Conservation (phyloP, 2,888 invertebrate genomes). For the Chrysolina americana region DNA sequence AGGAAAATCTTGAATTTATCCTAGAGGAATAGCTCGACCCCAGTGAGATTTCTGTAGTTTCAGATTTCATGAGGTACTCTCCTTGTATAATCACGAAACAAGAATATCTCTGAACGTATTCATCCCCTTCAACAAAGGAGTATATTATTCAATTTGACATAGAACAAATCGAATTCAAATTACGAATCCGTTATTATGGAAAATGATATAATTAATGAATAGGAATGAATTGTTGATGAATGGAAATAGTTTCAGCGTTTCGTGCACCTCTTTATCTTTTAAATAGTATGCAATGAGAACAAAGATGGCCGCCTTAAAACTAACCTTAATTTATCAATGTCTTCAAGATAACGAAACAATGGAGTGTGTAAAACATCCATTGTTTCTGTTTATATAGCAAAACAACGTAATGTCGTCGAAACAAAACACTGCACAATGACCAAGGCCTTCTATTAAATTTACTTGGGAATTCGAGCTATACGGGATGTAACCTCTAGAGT, state of each 20-base stretch:
- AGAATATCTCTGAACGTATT: constrained; percentile 1
- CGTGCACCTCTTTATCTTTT: constrained; percentile 60
- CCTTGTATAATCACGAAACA: constrained; percentile 8
- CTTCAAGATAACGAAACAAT: constrained; percentile 71
- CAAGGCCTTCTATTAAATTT: constrained; percentile 67
- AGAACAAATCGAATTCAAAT: constrained; percentile 38
- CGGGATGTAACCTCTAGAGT: constrained; percentile 59
- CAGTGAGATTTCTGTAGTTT: not conserved
- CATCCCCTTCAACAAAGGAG: constrained; percentile 12
- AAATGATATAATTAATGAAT: constrained; percentile 52
- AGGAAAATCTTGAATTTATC: too few relatives aligned
- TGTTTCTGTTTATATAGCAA: constrained; percentile 69
- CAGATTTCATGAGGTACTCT: not conserved
- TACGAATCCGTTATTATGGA: constrained; percentile 38
- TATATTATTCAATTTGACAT: constrained; percentile 24
- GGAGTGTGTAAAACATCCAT: constrained; percentile 70
- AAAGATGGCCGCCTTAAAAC: constrained; percentile 70
- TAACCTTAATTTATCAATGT: constrained; percentile 72
- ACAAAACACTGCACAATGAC: constrained; percentile 68
- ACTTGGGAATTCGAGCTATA: constrained; percentile 61
- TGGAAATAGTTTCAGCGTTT: constrained; percentile 51
- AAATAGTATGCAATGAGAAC: constrained; percentile 63
- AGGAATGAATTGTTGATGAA: constrained; percentile 51
- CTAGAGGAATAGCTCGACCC: too few relatives aligned
- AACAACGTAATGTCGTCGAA: constrained; percentile 67